Percentiles rank a stretch among this genome's conserved stretches.
Conservation (phyloP, 2,113 vertebrate genomes). For the Hyaena hyaena region DNA sequence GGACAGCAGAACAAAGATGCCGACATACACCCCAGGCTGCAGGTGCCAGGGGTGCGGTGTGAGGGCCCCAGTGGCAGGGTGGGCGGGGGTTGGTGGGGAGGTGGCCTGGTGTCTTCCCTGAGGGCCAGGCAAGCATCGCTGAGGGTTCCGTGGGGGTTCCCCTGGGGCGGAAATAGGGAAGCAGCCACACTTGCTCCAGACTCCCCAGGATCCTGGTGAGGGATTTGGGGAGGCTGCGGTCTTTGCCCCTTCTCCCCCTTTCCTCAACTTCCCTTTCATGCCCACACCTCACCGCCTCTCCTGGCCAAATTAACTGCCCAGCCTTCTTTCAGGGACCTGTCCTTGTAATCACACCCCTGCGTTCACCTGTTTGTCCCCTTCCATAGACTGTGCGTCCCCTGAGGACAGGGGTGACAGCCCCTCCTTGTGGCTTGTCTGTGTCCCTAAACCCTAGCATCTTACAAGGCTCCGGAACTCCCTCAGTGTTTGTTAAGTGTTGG, state of each 20-base stretch:
- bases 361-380: not conserved
- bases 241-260: not conserved
- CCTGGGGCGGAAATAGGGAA: not conserved
- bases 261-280: not conserved
- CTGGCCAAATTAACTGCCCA: not conserved
- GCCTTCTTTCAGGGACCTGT: not conserved
- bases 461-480: not conserved
- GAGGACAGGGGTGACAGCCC: not conserved
- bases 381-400: not conserved
- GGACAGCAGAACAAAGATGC: not conserved
- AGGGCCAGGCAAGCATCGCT: not conserved
- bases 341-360: not conserved
- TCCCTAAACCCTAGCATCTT: not conserved
- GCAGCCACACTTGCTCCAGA: not conserved
- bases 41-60: not conserved
- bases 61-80: not conserved
- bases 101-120: too few relatives aligned
- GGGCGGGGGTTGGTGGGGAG: not conserved
- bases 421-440: not conserved
- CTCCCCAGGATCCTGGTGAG: not conserved
- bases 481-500: not conserved
- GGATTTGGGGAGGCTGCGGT: not conserved
- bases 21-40: accelerated
- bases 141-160: not conserved
- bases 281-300: not conserved